Percentiles rank a stretch among this genome's conserved stretches.
Conservation (phyloP, 2,888 invertebrate genomes). For the Limnephilus marmoratus region DNA sequence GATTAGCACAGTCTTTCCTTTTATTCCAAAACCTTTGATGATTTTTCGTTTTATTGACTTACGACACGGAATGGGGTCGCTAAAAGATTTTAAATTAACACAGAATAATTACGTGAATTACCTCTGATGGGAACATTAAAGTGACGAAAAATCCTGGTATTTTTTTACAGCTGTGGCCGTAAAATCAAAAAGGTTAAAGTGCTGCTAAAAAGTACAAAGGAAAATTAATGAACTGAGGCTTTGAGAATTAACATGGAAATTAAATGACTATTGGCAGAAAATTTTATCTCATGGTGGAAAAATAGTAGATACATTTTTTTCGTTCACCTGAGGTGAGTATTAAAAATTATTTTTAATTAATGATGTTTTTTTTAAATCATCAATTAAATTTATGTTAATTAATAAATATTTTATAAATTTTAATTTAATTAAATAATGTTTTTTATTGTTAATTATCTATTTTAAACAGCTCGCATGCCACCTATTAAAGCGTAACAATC, state of each 20-base stretch:
- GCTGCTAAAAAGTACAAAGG: not conserved
- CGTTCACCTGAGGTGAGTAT: too few relatives aligned
- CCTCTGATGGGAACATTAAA: not conserved
- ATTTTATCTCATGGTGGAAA: not conserved
- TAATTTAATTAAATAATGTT: too few relatives aligned
- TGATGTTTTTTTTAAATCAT: too few relatives aligned
- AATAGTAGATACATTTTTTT: not conserved
- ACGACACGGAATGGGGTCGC: not conserved
- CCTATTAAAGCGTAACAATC: too few relatives aligned
- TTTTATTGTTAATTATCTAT: too few relatives aligned
- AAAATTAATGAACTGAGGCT: not conserved
- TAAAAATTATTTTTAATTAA: too few relatives aligned
- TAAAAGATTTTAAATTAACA: not conserved
- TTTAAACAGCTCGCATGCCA: too few relatives aligned
- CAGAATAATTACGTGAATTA: not conserved
- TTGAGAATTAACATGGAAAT: not conserved
- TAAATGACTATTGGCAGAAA: not conserved
- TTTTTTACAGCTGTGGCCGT: not conserved
- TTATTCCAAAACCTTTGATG: not conserved
- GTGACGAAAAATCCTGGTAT: not conserved
- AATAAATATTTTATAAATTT: too few relatives aligned
- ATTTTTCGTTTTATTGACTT: not conserved
- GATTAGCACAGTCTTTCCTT: not conserved
- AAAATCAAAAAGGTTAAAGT: not conserved
- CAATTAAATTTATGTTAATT: too few relatives aligned